Percentiles rank a stretch among this genome's conserved stretches.
These are phyloP conservation scores for Melanotaenia pygmaea DNA, from an alignment of 2,797 vertebrate species.

Conservation along the genomic window DNA sequence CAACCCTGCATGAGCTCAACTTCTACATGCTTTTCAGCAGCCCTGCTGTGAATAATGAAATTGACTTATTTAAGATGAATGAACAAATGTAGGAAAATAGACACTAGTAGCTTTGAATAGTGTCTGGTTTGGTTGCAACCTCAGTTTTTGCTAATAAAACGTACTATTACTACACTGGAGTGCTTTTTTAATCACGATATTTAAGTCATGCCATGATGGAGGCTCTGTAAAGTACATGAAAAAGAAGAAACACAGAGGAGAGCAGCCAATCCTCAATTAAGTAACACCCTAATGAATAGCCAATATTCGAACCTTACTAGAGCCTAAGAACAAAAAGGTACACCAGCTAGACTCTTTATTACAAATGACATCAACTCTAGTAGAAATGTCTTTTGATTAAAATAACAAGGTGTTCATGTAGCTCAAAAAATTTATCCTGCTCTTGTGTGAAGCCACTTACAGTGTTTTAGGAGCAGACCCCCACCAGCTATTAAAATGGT, in stretches of 20 bases:
- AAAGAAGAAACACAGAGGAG: constrained; percentile 11
- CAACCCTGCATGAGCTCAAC: constrained; percentile 35
- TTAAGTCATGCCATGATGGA: constrained; percentile 4
- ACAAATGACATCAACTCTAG: constrained; percentile 52
- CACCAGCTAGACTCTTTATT: constrained; percentile 51
- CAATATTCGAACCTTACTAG: constrained; percentile 37
- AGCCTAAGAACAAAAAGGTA: constrained; percentile 21
- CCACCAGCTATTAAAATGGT: constrained; percentile 66
- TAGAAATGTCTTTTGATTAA: constrained; percentile 57
- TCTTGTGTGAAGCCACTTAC: constrained; percentile 54
- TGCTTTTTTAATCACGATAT: neutral
- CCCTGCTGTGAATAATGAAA: constrained; percentile 61
- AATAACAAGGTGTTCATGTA: constrained; percentile 34
- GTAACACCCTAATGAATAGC: constrained; percentile 34
- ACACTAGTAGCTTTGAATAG: neutral
- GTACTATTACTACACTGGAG: neutral
- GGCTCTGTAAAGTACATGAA: neutral
- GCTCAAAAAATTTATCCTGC: constrained; percentile 63
- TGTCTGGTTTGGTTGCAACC: neutral
- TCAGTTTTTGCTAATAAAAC: neutral
- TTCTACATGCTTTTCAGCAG: constrained; percentile 39
- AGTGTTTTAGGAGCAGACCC: constrained; percentile 68
- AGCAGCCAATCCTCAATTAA: constrained; percentile 37
- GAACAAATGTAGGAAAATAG: constrained; percentile 31
- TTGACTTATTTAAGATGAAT: constrained; percentile 54